phyloP scores from a whole-genome alignment of 1,140 invertebrate species.

The Leptopilina clavipes region DNA sequence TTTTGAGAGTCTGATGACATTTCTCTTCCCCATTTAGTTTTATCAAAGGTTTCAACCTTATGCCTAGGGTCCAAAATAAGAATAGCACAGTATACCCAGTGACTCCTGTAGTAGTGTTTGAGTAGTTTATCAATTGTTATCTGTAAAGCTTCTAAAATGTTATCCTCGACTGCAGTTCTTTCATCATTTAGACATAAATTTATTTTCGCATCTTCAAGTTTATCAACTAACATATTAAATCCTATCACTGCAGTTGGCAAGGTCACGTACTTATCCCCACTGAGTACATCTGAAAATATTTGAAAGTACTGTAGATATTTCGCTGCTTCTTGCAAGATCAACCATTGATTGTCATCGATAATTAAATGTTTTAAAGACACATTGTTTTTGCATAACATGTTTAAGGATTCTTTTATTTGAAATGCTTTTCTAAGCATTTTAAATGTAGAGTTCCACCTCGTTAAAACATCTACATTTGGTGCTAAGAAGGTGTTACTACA shows the following conservation, averaged over 20 bases:
- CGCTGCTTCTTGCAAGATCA: slow-evolving; percentile 6
- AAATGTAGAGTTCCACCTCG: too few species aligned
- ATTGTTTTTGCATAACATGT: neutral
- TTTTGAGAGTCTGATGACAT: neutral
- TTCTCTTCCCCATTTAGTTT: neutral
- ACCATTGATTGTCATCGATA: neutral
- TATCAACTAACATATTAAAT: slow-evolving; percentile 62
- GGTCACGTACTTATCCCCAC: slow-evolving; percentile 40
- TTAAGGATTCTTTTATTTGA: too few species aligned
- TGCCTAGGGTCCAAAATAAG: too few species aligned
- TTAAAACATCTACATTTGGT: too few species aligned
- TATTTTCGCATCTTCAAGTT: slow-evolving; percentile 51
- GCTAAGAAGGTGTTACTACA: too few species aligned
- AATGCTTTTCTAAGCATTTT: too few species aligned
- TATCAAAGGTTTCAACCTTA: too few species aligned
- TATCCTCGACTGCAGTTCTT: neutral
- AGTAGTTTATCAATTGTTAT: neutral
- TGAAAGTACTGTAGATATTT: slow-evolving; percentile 32
- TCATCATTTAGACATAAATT: neutral
- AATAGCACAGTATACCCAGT: too few species aligned
- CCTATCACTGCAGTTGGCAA: slow-evolving; percentile 38
- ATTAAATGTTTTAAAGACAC: neutral
- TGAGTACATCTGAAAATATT: slow-evolving; percentile 33
- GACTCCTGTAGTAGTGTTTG: neutral
- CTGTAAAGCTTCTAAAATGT: neutral